These are phyloP conservation scores for Oscheius sp. DNA, from an alignment of 2,888 invertebrate genomes.

Conservation along the genomic window DNA sequence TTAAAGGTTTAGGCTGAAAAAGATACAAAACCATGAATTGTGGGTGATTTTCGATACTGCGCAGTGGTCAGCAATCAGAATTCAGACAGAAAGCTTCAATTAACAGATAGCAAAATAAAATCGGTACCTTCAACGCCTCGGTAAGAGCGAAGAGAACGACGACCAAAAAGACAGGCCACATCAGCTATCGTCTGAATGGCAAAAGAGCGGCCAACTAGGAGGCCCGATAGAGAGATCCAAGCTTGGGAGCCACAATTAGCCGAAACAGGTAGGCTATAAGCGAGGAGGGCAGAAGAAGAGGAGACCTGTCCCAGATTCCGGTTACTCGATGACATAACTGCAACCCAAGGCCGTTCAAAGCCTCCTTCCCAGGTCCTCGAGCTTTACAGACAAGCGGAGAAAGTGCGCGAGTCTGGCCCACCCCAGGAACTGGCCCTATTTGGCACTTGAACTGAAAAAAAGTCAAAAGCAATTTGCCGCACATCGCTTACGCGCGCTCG, in stretches of 20 bases:
- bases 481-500: not conserved
- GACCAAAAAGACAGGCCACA: not conserved
- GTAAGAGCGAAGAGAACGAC: conserved; percentile 8
- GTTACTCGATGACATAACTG: conserved; percentile 40
- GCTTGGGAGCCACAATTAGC: conserved; percentile 33
- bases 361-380: conserved; percentile 5
- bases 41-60: too few species aligned
- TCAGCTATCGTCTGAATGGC: conserved; percentile 1
- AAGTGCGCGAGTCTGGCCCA: conserved; percentile 24
- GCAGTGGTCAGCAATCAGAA: not conserved
- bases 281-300: conserved; percentile 27
- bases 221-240: conserved; percentile 25
- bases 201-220: not conserved
- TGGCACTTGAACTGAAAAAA: conserved; percentile 36
- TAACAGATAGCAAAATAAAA: not conserved
- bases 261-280: conserved; percentile 38
- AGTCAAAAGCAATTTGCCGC: conserved; percentile 30
- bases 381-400: conserved; percentile 32
- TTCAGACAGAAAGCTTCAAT: not conserved
- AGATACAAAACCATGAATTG: too few species aligned
- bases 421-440: conserved; percentile 28
- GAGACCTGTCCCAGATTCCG: conserved; percentile 35
- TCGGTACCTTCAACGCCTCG: conserved; percentile 5
- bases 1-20: too few species aligned
- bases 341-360: conserved; percentile 35